A percentile compares a stretch with the other conserved stretches of the same genome.
These are phyloP conservation scores for Pseudopleuronectes americanus DNA, from an alignment of 2,797 vertebrate genomes.

Conservation along the genomic window DNA sequence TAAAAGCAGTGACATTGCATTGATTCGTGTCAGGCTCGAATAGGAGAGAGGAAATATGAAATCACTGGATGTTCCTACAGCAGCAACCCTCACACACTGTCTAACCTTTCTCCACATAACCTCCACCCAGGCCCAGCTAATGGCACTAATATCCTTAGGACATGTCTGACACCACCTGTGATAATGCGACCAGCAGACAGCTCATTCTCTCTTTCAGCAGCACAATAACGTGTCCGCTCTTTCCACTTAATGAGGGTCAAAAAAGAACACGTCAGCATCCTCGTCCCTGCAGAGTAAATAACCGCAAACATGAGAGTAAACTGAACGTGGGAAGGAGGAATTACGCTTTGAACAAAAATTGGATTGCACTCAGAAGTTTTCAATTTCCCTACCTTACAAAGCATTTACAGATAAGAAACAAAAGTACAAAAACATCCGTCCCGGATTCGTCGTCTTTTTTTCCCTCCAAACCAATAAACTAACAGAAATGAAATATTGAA, in stretches of 20 bases:
- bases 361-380: slow-evolving; percentile 29
- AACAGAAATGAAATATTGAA: slow-evolving; percentile 81
- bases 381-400: slow-evolving; percentile 21
- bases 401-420: slow-evolving; percentile 49
- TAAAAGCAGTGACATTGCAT: background rate
- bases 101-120: slow-evolving; percentile 29
- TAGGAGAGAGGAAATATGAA: slow-evolving; percentile 15
- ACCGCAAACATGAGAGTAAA: background rate
- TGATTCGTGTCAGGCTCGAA: slow-evolving; percentile 1
- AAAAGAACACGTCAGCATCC: background rate
- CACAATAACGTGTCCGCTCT: slow-evolving; percentile 12
- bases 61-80: slow-evolving; percentile 20
- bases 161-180: slow-evolving; percentile 40
- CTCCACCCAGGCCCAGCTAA: slow-evolving; percentile 31
- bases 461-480: slow-evolving; percentile 73
- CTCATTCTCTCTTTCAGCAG: slow-evolving; percentile 7
- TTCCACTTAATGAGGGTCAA: slow-evolving; percentile 5
- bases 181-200: slow-evolving; percentile 29
- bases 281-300: background rate
- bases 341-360: slow-evolving; percentile 24
- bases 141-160: slow-evolving; percentile 52
- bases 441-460: slow-evolving; percentile 25
- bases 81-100: slow-evolving; percentile 24
- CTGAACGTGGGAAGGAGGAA: slow-evolving; percentile 5
- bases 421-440: slow-evolving; percentile 32